These are phyloP conservation scores for Ctenomys sociabilis DNA, from an alignment of 2,113 vertebrate genomes.

Conservation along the genomic window DNA sequence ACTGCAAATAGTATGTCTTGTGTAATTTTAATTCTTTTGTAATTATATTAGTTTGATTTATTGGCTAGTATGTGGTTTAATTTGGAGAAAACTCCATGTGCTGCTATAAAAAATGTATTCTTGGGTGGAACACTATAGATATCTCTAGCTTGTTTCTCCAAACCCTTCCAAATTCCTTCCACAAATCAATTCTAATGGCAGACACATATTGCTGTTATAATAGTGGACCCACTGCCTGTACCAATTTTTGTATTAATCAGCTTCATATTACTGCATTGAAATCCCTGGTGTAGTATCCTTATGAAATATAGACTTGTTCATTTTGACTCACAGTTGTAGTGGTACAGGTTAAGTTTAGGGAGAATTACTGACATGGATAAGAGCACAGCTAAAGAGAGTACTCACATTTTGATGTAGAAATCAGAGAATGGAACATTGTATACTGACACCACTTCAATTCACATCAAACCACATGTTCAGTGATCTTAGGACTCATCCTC, in stretches of 20 bases:
- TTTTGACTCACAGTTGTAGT: not conserved
- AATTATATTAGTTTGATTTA: not conserved
- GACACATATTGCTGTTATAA: not conserved
- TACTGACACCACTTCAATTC: no score
- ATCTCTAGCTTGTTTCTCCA: not conserved
- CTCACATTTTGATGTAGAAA: not conserved
- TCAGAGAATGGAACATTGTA: not conserved
- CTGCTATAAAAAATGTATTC: not conserved
- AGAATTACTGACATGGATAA: not conserved
- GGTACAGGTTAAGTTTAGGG: not conserved
- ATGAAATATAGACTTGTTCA: not conserved
- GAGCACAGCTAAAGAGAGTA: not conserved
- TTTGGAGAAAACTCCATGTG: not conserved
- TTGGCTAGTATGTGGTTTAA: not conserved
- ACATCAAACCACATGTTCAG: no score
- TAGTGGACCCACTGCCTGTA: not conserved
- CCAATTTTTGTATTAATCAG: not conserved
- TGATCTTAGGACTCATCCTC: not conserved
- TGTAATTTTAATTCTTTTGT: not conserved
- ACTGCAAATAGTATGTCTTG: not conserved
- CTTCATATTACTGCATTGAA: not conserved
- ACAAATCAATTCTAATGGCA: not conserved
- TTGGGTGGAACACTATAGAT: not conserved
- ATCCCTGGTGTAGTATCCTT: not conserved
- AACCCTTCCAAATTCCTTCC: not conserved